These are phyloP conservation scores for Nanorana parkeri DNA, from an alignment of 2,113 vertebrate species.

Conservation along the genomic window DNA sequence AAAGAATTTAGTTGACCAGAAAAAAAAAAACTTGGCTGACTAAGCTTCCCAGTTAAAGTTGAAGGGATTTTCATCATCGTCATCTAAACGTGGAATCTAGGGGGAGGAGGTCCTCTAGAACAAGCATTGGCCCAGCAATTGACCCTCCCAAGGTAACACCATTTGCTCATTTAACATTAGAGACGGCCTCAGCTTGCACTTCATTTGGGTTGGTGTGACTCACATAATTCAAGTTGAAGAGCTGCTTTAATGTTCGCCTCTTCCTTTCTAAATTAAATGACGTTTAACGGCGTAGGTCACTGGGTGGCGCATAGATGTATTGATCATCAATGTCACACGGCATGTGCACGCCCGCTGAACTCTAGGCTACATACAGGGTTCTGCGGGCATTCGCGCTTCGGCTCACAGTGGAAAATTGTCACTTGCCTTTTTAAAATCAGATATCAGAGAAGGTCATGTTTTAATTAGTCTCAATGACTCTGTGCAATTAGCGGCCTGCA, in stretches of 20 bases:
- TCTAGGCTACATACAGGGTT: constrained; percentile 60
- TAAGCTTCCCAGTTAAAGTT: not conserved
- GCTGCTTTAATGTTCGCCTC: not conserved
- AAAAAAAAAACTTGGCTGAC: not conserved
- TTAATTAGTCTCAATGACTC: constrained; percentile 59
- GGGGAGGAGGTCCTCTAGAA: not conserved
- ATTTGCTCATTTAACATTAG: too few species aligned
- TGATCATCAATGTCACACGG: constrained; percentile 62
- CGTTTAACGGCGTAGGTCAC: not conserved
- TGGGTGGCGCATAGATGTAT: constrained; percentile 57
- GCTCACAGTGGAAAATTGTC: constrained; percentile 63
- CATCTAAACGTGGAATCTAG: not conserved
- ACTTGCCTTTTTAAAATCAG: constrained; percentile 66
- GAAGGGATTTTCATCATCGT: not conserved
- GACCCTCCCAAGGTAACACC: not conserved
- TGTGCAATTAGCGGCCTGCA: constrained; percentile 56
- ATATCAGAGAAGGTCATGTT: constrained; percentile 69
- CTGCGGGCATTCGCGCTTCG: constrained; percentile 68
- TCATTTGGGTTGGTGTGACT: not conserved
- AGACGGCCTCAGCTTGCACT: not conserved
- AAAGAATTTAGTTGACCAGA: not conserved
- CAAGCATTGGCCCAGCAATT: not conserved
- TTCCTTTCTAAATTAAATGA: not conserved
- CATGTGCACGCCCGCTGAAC: constrained; percentile 61
- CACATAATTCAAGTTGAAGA: fast-evolving